Percentiles rank a stretch among this genome's conserved stretches.
phyloP scores from a whole-genome alignment of 2,888 invertebrate genomes.

The Epistrophe eligans region DNA sequence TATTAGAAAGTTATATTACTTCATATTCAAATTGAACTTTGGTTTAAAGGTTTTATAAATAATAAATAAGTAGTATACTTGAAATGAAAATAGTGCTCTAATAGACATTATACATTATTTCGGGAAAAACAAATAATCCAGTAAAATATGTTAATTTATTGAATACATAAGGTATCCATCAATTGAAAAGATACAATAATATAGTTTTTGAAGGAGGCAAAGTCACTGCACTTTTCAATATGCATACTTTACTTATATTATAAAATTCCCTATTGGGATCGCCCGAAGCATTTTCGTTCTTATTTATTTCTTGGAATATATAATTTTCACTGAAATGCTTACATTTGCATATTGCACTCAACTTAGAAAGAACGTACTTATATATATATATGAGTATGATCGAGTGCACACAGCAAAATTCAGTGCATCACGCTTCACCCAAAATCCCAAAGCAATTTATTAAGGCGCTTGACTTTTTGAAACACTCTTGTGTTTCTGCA shows the following conservation, averaged over 20 bases:
- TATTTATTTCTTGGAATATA: slow-evolving; percentile 32
- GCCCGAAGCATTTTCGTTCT: slow-evolving; percentile 13
- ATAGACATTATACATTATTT: too few relatives aligned
- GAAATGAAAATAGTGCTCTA: too few relatives aligned
- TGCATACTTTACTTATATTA: slow-evolving; percentile 10
- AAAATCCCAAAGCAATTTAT: slow-evolving; percentile 83
- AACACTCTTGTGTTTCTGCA: slow-evolving; percentile 82
- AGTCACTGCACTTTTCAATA: slow-evolving; percentile 7
- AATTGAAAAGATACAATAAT: slow-evolving; percentile 6
- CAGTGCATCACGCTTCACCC: slow-evolving; percentile 55
- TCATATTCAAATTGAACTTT: too few relatives aligned
- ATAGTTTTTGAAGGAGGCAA: neutral
- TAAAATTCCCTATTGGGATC: slow-evolving; percentile 7
- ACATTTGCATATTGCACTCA: slow-evolving; percentile 70
- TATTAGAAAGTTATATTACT: too few relatives aligned
- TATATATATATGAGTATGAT: neutral
- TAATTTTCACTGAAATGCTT: slow-evolving; percentile 55
- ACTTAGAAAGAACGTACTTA: neutral
- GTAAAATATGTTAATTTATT: neutral
- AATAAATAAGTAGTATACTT: too few relatives aligned
- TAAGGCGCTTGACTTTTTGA: slow-evolving; percentile 83
- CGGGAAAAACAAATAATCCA: neutral
- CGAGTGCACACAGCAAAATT: slow-evolving; percentile 45
- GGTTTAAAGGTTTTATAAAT: too few relatives aligned
- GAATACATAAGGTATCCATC: neutral